These are phyloP conservation scores for Akabosia matsudoensis DNA, from an alignment of 1,140 invertebrate species.

Conservation along the genomic window DNA sequence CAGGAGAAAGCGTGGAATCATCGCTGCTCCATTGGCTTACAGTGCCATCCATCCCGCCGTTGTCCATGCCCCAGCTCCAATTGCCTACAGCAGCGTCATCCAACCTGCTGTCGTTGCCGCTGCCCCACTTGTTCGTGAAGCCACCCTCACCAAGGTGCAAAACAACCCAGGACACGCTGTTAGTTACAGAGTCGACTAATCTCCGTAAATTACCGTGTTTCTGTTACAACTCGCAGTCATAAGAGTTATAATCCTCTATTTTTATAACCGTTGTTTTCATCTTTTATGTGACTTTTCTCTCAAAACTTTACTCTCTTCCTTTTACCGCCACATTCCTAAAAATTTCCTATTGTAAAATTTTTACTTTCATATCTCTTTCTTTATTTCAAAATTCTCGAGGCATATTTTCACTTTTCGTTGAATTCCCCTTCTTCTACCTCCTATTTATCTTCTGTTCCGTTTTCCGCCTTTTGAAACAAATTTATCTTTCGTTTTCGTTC, in stretches of 20 bases:
- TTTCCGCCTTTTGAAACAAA: background rate
- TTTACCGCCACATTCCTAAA: background rate
- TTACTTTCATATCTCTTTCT: background rate
- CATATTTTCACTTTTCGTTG: background rate
- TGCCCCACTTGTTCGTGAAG: slow-evolving; percentile 29
- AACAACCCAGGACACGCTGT: slow-evolving; percentile 53
- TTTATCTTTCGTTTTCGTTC: too few species aligned
- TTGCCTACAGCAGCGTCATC: slow-evolving; percentile 17
- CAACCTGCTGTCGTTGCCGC: slow-evolving; percentile 11
- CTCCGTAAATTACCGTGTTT: background rate
- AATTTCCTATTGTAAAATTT: background rate
- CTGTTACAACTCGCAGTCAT: background rate
- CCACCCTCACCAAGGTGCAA: slow-evolving; percentile 51
- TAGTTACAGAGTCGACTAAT: slow-evolving; percentile 51
- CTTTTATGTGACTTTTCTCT: background rate
- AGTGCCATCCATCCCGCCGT: background rate
- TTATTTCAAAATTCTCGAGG: background rate
- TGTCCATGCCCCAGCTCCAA: background rate
- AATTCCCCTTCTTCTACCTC: background rate
- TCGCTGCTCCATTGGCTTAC: background rate
- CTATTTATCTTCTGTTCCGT: background rate
- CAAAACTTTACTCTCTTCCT: background rate
- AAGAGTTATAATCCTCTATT: background rate
- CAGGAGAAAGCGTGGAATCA: slow-evolving; percentile 24
- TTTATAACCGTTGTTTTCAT: background rate